These are phyloP conservation scores for Nycteola revayana DNA, from an alignment of 2,888 invertebrate species.

Conservation along the genomic window DNA sequence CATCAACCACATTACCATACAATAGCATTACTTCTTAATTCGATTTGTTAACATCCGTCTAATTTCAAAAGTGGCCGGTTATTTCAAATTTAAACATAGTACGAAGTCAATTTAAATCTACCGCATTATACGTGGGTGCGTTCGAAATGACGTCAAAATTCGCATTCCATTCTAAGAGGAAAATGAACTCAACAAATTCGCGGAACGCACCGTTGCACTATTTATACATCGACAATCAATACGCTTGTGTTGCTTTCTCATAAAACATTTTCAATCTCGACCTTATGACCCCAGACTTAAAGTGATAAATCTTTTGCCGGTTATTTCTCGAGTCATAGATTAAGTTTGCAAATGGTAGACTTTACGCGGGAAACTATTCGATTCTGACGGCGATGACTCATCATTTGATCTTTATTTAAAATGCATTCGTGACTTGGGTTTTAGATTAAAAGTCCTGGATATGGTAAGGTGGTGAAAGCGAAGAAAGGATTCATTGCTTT, in stretches of 20 bases:
- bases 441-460: slow-evolving; percentile 11
- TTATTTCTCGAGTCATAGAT: slow-evolving; percentile 8
- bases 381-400: slow-evolving; percentile 58
- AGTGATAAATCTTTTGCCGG: slow-evolving; percentile 11
- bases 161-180: slow-evolving; percentile 73
- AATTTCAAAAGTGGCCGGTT: slow-evolving; percentile 18
- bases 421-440: slow-evolving; percentile 54
- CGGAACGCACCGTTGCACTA: slow-evolving; percentile 70
- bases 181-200: slow-evolving; percentile 68
- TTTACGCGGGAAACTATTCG: slow-evolving; percentile 66
- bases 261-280: slow-evolving; percentile 17
- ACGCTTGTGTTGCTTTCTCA: slow-evolving; percentile 21
- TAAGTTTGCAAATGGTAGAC: slow-evolving; percentile 31
- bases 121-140: slow-evolving; percentile 41
- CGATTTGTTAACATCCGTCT: slow-evolving; percentile 11
- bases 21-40: slow-evolving; percentile 10
- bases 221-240: slow-evolving; percentile 54
- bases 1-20: neutral
- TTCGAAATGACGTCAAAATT: slow-evolving; percentile 60
- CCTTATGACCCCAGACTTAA: slow-evolving; percentile 27
- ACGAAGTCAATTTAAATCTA: slow-evolving; percentile 32
- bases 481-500: slow-evolving; percentile 5
- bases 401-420: slow-evolving; percentile 51
- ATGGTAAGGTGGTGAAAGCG: neutral
- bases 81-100: slow-evolving; percentile 31